Base-by-base conservation (phyloP, 2,888 invertebrate genomes). In the Platycheirus albimanus region DNA sequence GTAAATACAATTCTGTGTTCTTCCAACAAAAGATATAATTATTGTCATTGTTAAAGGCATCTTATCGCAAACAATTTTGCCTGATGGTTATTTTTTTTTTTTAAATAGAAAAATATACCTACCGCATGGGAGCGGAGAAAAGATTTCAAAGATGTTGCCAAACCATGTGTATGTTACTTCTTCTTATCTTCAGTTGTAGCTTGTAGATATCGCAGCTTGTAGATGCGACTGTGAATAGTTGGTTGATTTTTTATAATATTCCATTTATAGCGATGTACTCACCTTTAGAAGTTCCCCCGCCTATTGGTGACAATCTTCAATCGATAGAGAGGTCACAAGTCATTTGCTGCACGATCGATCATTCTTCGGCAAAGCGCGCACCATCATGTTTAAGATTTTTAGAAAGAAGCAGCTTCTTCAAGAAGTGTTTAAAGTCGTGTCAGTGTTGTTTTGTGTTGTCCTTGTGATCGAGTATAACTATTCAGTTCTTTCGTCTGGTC, bases 391-490 rank as follows among this genome's bases (percentile, higher is more conserved):
- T 13, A 41, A 3, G 3, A 41, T 5, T 41, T 41, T 13, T 3
- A 41, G 38, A 13, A 41, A 41, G 3, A 8, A 13, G 13, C n/a
- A 13, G 30, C 5, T 13, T 3, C 13, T 41, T 13, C 13, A 41
- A 13, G 38, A 41, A 13, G 13, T 13, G 3, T 13, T 41, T 13
- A 41, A 41, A 41, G n/a, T 41, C 3, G n/a, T 13, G 3, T 3
- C 13, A 13, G 38, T 41, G 0, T 41, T 41, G 3, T 3, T 41
- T 41, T 41, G 38, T 41, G n/a, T 41, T 13, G n/a, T 41, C n/a
- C 13, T 41, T 7, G 38, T 41, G 38, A 41, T 41, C n/a, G 38
- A 41, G 13, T 41, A 41, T 41, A 41, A 41, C 13, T 41, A 41
- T 13, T n/a, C 38, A 41, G 4, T 41, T n/a, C 2, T 41, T 41